These are phyloP conservation scores for Drosophila barbarae DNA, from an alignment of 2,888 invertebrate genomes.

Conservation along the genomic window DNA sequence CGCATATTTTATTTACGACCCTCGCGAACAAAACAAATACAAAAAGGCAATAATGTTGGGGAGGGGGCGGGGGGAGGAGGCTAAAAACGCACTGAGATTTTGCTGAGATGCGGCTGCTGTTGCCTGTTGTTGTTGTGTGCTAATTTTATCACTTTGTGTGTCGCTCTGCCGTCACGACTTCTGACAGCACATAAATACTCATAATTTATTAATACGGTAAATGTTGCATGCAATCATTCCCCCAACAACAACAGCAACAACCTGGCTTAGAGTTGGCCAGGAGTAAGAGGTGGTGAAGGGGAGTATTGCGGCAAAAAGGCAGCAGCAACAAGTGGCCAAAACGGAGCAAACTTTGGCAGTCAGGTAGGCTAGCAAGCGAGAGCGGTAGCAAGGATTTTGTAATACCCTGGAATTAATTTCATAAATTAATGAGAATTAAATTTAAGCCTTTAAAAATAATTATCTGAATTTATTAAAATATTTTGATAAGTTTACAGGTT, in stretches of 20 bases:
- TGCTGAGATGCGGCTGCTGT: constrained; percentile 26
- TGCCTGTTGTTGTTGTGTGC: constrained; percentile 72
- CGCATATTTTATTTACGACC: constrained; percentile 54
- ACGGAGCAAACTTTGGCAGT: constrained; percentile 20
- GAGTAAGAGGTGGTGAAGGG: background rate
- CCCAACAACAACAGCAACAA: constrained; percentile 58
- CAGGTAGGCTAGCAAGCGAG: background rate
- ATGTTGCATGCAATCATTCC: constrained; percentile 76
- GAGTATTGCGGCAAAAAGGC: constrained; percentile 1
- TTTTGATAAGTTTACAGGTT: too few relatives aligned
- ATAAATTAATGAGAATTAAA: background rate
- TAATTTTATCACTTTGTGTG: constrained; percentile 80
- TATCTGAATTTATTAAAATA: background rate
- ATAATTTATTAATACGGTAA: constrained; percentile 78
- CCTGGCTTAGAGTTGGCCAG: constrained; percentile 12
- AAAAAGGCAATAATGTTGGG: background rate
- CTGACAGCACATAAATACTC: constrained; percentile 79
- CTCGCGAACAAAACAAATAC: constrained; percentile 44
- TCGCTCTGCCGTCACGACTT: constrained; percentile 78
- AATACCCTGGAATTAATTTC: constrained; percentile 10
- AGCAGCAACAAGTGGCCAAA: constrained; percentile 37
- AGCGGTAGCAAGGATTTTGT: background rate
- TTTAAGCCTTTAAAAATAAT: background rate
- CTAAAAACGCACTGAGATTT: constrained; percentile 40
- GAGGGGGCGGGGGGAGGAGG: background rate